A percentile compares a stretch with the other conserved stretches of the same genome.
Evolutionary conservation across 1,140 invertebrate genomes (phyloP).

Genomic region (Rhynchophorus ferrugineus): DNA sequence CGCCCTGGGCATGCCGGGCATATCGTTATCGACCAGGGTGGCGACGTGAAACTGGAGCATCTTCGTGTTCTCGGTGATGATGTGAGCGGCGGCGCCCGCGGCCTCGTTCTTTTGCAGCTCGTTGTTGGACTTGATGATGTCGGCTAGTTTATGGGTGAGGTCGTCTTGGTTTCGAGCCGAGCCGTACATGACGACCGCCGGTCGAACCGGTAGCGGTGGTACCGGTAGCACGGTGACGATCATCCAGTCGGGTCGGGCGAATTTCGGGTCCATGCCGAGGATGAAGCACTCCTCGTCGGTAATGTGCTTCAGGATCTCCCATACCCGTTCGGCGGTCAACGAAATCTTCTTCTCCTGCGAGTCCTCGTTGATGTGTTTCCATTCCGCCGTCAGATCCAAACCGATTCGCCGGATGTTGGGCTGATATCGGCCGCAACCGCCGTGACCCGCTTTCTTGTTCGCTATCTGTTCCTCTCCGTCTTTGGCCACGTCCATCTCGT

Average conservation of each 20-base stretch:
- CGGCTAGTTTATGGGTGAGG: conserved; percentile 96
- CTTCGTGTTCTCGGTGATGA: conserved; percentile 93
- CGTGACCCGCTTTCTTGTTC: conserved; percentile 72
- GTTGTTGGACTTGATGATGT: conserved; percentile 98
- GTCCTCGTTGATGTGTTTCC: conserved; percentile 98
- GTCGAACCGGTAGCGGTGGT: conserved; percentile 85
- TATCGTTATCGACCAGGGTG: conserved; percentile 96
- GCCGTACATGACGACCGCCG: conserved; percentile 98
- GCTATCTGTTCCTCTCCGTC: conserved; percentile 51
- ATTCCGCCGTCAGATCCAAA: conserved; percentile 89
- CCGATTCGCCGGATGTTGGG: conserved; percentile 83
- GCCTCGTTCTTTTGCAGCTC: conserved; percentile 92
- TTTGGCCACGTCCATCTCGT: conserved; percentile 88
- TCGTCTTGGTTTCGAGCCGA: conserved; percentile 98
- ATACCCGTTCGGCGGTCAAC: conserved; percentile 88
- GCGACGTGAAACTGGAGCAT: conserved; percentile 98
- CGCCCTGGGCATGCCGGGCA: conserved; percentile 93
- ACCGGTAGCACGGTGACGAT: conserved; percentile 92
- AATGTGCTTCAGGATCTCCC: conserved; percentile 95
- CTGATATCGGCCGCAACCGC: conserved; percentile 96
- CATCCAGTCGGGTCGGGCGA: conserved; percentile 98
- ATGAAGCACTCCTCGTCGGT: conserved; percentile 95
- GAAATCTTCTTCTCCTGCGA: conserved; percentile 91
- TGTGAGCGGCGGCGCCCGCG: conserved; percentile 91
- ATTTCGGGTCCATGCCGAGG: conserved; percentile 88